Conservation (phyloP, 2,888 invertebrate species). For the Ophioninae sp. region DNA sequence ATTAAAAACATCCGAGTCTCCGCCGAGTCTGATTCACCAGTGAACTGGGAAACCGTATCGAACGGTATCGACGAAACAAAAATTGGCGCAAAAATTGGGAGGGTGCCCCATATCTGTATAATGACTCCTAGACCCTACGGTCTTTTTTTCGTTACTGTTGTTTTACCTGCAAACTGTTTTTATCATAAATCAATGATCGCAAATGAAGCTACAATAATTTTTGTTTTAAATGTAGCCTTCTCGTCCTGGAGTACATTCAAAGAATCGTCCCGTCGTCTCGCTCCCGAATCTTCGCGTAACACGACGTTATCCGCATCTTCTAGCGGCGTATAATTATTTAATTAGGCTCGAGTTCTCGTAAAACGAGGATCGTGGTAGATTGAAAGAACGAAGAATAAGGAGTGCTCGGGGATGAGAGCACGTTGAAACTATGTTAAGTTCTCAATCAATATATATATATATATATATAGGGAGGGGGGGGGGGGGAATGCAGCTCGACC, state of each 20-base stretch:
- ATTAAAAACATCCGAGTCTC: too few relatives aligned
- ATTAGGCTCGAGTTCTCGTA: slow-evolving; percentile 44
- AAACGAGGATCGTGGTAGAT: slow-evolving; percentile 8
- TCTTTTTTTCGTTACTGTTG: too few relatives aligned
- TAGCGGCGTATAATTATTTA: slow-evolving; percentile 53
- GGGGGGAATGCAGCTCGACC: not conserved
- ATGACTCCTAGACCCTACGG: too few relatives aligned
- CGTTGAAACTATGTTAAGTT: slow-evolving; percentile 59
- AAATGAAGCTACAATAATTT: not conserved
- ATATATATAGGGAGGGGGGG: not conserved
- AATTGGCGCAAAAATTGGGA: too few relatives aligned
- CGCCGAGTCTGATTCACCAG: too few relatives aligned
- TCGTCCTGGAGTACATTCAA: slow-evolving; percentile 32
- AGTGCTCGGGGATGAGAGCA: slow-evolving; percentile 21
- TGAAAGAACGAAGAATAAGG: slow-evolving; percentile 18
- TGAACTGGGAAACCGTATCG: too few relatives aligned
- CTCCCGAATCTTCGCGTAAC: slow-evolving; percentile 29
- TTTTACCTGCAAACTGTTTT: too few relatives aligned
- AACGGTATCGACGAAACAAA: too few relatives aligned
- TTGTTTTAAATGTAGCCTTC: not conserved
- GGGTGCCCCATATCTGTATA: too few relatives aligned
- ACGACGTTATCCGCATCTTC: slow-evolving; percentile 33
- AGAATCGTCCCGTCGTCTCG: slow-evolving; percentile 41
- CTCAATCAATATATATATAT: slow-evolving; percentile 55
- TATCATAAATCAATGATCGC: too few relatives aligned